A percentile compares a stretch with the other conserved stretches of the same genome.
These are phyloP conservation scores for Hirundichthys speculiger DNA, from an alignment of 2,113 vertebrate species.

Conservation along the genomic window DNA sequence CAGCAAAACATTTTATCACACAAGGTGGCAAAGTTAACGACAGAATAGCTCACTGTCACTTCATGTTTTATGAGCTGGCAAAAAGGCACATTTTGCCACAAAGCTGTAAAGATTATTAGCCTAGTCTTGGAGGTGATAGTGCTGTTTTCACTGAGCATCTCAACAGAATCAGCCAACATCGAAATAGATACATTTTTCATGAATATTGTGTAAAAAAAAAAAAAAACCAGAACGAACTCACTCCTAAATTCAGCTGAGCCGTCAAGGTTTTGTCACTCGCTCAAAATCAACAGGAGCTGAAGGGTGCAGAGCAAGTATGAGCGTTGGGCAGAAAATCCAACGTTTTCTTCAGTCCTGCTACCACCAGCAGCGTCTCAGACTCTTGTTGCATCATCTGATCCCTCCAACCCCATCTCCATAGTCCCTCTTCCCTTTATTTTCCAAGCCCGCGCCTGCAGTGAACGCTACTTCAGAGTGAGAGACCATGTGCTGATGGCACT, in stretches of 20 bases:
- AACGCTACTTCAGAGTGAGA: constrained; percentile 46
- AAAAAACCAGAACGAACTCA: constrained; percentile 1
- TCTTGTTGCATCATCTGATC: constrained; percentile 31
- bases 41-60: constrained; percentile 42
- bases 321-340: constrained; percentile 54
- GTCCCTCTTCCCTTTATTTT: constrained; percentile 42
- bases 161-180: too few relatives aligned
- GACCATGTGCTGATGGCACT: constrained; percentile 58
- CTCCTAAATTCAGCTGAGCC: constrained; percentile 1
- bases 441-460: constrained; percentile 26
- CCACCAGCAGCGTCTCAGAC: constrained; percentile 30
- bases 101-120: constrained; percentile 41
- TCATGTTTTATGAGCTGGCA: constrained; percentile 53
- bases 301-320: constrained; percentile 17
- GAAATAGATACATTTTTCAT: too few relatives aligned
- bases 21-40: constrained; percentile 46
- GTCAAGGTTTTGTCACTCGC: constrained; percentile 7
- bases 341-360: constrained; percentile 39
- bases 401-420: constrained; percentile 34
- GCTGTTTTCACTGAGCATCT: constrained; percentile 6
- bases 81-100: constrained; percentile 46
- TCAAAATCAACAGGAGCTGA: constrained; percentile 1
- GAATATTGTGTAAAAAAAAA: too few relatives aligned
- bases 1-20: constrained; percentile 48
- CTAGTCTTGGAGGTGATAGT: constrained; percentile 9